Base-by-base conservation (phyloP, 2,888 invertebrate genomes). In the Caenorhabditis angaria region DNA sequence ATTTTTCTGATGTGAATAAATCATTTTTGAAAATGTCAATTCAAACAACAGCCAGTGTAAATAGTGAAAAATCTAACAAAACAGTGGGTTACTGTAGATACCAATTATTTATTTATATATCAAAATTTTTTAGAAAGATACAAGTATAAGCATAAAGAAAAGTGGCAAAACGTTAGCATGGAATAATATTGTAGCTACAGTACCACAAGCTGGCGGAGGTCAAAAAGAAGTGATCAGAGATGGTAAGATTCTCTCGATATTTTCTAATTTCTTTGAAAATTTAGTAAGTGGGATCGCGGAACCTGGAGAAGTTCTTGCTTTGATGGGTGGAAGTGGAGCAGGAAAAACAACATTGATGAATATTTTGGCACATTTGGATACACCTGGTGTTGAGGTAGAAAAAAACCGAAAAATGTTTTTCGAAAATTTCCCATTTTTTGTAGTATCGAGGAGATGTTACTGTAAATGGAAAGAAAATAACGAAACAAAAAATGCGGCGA, bases 271-370 rank as follows among this genome's bases (percentile, higher is more conserved):
- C 2, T n/a, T n/a, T 2, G 10, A 8, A 10, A n/a, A 14, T 50
- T 65, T 73, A 77, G 83, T 82, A 3, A 75, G 63, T 50, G 83
- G 83, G 1, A 78, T 77, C 18, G 83, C 83, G 14, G 68, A 72
- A 41, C 81, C 83, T 0, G 77, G 81, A 5, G 82, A 83, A 58
- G 74, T 82, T 14, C 54, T 83, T 32, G 82, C 82, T 12, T 68
- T 83, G 50, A 83, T 83, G 82, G 83, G 83, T 27, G 77, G 78
- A 27, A 93, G 93, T 88, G 95, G 95, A 18, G 93, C 94, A 18
- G 95, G 95, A 0, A 95, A 95, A 89, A 94, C 93, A 70, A 94
- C 94, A 0, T 89, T 95, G 58, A 93, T 95, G 93, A 91, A 92
- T 61, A 92, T 93, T 24, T 88, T 95, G 70, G 94, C 94, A 18